Evolutionary conservation across 2,888 invertebrate genomes (phyloP).

Genomic region (Dynastes grantii): DNA sequence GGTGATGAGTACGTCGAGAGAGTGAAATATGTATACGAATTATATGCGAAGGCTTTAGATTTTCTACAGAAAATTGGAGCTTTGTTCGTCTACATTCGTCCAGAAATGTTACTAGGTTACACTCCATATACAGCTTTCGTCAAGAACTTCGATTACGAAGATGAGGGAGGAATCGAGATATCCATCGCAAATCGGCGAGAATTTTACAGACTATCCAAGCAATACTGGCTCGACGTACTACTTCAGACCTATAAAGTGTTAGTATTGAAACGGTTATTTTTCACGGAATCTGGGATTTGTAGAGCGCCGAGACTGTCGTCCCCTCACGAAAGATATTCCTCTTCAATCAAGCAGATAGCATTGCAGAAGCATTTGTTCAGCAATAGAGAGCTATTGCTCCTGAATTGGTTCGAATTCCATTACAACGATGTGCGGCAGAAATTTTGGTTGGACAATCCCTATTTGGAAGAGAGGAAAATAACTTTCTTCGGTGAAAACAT

Average conservation of each 20-base stretch:
- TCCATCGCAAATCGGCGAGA: not conserved
- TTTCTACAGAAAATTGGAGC: constrained; percentile 13
- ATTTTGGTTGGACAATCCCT: constrained; percentile 18
- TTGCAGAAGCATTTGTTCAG: constrained; percentile 34
- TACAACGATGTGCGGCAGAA: constrained; percentile 1
- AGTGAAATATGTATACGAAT: constrained; percentile 55
- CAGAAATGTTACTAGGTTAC: constrained; percentile 19
- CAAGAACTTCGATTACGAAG: not conserved
- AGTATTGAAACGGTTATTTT: not conserved
- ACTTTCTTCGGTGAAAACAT: constrained; percentile 21
- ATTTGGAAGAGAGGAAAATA: not conserved
- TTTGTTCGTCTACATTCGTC: not conserved
- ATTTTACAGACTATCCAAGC: constrained; percentile 24
- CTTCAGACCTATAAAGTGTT: constrained; percentile 31
- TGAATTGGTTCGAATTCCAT: constrained; percentile 40
- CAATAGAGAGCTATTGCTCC: constrained; percentile 5
- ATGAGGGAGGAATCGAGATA: not conserved
- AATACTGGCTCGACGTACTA: constrained; percentile 25
- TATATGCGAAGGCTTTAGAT: constrained; percentile 23
- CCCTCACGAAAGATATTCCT: constrained; percentile 9
- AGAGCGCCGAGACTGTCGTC: not conserved
- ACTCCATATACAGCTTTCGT: not conserved
- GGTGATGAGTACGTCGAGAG: not conserved
- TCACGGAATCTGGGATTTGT: not conserved
- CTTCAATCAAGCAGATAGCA: constrained; percentile 8